Percentiles rank a stretch among this genome's conserved stretches.
Conservation (phyloP, 2,113 vertebrate species). For the Podarcis raffonei region DNA sequence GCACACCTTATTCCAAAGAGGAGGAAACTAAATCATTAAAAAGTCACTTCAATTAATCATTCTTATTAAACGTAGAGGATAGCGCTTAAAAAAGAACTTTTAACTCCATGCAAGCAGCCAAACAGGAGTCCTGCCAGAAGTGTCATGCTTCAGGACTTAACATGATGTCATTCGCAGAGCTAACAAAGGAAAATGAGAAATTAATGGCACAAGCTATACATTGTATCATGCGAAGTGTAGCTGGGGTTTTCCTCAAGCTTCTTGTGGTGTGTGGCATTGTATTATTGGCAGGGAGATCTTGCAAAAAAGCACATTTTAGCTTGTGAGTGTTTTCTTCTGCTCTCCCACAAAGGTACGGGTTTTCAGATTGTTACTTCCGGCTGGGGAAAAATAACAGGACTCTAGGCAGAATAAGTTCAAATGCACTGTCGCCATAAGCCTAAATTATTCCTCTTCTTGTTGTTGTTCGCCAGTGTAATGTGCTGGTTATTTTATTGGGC, state of each 20-base stretch:
- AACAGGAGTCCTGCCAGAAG: conserved; percentile 24
- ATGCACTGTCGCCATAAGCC: not conserved
- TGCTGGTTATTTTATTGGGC: not conserved
- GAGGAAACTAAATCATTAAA: not conserved
- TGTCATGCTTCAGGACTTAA: not conserved
- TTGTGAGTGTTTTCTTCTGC: not conserved
- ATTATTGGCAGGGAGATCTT: not conserved
- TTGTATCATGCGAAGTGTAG: not conserved
- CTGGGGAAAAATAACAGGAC: not conserved
- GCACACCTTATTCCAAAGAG: not conserved
- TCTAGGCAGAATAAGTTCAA: not conserved
- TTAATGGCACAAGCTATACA: not conserved
- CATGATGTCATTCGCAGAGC: not conserved
- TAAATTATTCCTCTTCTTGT: not conserved
- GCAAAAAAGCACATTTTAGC: not conserved
- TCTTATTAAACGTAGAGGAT: conserved; percentile 4
- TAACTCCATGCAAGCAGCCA: not conserved
- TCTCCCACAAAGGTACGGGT: not conserved
- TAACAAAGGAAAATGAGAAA: conserved; percentile 15
- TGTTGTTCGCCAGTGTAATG: not conserved
- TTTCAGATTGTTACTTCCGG: not conserved
- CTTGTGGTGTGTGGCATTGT: not conserved
- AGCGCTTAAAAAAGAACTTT: not conserved
- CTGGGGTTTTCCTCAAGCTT: not conserved
- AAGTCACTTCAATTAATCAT: conserved; percentile 12